Conservation (phyloP, 1,140 invertebrate genomes). For the Neodiprion lecontei region DNA sequence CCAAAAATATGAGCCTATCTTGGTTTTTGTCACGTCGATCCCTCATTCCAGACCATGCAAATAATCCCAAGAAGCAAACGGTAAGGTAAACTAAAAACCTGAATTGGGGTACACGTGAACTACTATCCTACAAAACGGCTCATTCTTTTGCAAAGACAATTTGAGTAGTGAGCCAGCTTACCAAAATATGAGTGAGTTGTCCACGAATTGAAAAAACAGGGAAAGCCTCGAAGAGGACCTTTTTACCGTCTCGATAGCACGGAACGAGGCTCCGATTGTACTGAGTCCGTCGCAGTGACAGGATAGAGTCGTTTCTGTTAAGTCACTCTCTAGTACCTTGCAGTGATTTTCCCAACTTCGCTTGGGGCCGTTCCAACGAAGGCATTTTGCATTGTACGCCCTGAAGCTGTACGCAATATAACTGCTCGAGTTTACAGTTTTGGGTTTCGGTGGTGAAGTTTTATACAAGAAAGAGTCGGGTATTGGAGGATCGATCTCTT, state of each 20-base stretch:
- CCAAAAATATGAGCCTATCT: not conserved
- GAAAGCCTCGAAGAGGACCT: not conserved
- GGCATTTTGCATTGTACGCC: not conserved
- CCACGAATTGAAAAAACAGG: not conserved
- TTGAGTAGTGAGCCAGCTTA: not conserved
- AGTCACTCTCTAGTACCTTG: not conserved
- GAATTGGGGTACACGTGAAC: not conserved
- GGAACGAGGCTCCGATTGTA: slow-evolving; percentile 5
- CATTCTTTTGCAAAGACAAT: not conserved
- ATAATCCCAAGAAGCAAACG: slow-evolving; percentile 12
- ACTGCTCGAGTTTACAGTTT: not conserved
- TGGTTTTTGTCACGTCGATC: not conserved
- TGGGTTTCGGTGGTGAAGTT: not conserved
- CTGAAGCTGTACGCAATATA: slow-evolving; percentile 1
- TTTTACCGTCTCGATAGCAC: not conserved
- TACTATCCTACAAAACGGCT: not conserved
- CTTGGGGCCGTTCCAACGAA: not conserved
- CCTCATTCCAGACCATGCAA: not conserved
- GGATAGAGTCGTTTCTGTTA: not conserved
- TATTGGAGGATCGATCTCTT: not conserved
- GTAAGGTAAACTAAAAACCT: slow-evolving; percentile 5
- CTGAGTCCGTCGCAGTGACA: slow-evolving; percentile 9
- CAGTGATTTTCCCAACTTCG: not conserved
- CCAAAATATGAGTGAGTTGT: not conserved
- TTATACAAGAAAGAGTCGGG: not conserved